Evolutionary conservation across 2,888 invertebrate species (phyloP).

Genomic region (Enoplolaimus lenunculus): DNA sequence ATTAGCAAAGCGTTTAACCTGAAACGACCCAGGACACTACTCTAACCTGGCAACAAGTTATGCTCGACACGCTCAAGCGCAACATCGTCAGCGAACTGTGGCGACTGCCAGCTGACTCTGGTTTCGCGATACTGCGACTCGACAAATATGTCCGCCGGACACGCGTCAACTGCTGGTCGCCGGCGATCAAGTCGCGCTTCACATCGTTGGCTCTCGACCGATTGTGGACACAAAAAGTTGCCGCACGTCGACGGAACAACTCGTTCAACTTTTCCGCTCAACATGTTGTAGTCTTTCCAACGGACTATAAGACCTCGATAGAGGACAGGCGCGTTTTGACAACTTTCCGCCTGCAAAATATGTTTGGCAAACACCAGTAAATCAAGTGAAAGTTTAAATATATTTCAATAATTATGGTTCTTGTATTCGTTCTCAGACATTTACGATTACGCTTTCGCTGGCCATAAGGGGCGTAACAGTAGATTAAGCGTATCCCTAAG

Average conservation of each 20-base stretch:
- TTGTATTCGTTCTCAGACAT: too few species aligned
- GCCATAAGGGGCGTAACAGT: too few species aligned
- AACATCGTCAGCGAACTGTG: slow-evolving; percentile 29
- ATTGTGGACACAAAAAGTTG: slow-evolving; percentile 10
- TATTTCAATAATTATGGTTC: too few species aligned
- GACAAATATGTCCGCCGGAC: slow-evolving; percentile 68
- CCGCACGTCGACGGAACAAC: slow-evolving; percentile 22
- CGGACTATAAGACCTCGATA: slow-evolving; percentile 69
- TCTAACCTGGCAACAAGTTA: slow-evolving; percentile 35
- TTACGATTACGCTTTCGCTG: too few species aligned
- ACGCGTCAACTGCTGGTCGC: slow-evolving; percentile 22
- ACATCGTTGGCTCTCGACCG: slow-evolving; percentile 16
- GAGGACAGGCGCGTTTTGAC: slow-evolving; percentile 61
- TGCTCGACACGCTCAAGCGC: slow-evolving; percentile 32
- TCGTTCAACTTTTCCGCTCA: slow-evolving; percentile 34
- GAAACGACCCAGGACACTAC: too few species aligned
- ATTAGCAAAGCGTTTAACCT: too few species aligned
- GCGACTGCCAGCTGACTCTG: slow-evolving; percentile 36
- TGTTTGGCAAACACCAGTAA: too few species aligned
- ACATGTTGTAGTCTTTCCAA: slow-evolving; percentile 80
- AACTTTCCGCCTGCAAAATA: slow-evolving; percentile 20
- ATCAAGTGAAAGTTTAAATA: too few species aligned
- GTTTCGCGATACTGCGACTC: slow-evolving; percentile 49
- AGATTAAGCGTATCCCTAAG: too few species aligned
- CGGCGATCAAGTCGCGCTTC: neutral